Percentiles rank a stretch among this genome's conserved stretches.
Evolutionary conservation across 1,140 invertebrate species (phyloP).

Genomic region (Himalopsyche phryganea): DNA sequence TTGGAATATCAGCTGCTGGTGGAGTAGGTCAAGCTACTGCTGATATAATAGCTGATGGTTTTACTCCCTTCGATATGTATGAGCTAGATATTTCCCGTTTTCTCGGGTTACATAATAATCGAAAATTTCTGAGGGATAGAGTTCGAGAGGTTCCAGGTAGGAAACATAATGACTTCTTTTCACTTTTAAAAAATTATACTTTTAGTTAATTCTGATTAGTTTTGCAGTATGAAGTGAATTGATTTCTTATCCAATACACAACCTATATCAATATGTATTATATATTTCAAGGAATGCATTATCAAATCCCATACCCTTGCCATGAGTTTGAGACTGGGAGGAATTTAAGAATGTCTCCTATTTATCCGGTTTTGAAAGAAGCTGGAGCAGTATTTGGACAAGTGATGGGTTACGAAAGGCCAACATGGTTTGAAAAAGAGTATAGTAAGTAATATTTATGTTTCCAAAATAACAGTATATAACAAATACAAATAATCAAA

Average conservation of each 20-base stretch:
- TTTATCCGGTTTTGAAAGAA: constrained; percentile 87
- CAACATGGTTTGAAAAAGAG: constrained; percentile 81
- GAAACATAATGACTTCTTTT: constrained; percentile 14
- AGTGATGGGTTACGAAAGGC: constrained; percentile 97
- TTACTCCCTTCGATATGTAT: constrained; percentile 81
- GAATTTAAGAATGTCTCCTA: constrained; percentile 92
- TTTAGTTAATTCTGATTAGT: too few species aligned
- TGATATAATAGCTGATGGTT: constrained; percentile 83
- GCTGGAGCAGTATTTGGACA: constrained; percentile 96
- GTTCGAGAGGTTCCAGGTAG: constrained; percentile 89
- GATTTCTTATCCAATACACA: too few species aligned
- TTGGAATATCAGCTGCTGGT: constrained; percentile 87
- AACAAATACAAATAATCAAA: too few species aligned
- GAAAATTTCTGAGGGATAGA: constrained; percentile 87
- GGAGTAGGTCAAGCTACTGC: constrained; percentile 89
- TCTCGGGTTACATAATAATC: constrained; percentile 92
- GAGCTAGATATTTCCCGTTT: constrained; percentile 91
- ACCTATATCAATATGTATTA: too few species aligned
- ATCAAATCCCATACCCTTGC: constrained; percentile 79
- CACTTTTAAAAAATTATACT: too few species aligned
- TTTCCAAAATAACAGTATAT: neutral
- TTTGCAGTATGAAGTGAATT: too few species aligned
- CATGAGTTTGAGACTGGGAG: constrained; percentile 83
- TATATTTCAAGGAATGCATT: constrained; percentile 63
- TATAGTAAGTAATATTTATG: constrained; percentile 46